Percentiles rank a stretch among this genome's conserved stretches.
Conservation (phyloP, 2,797 vertebrate species). For the Coregonus suidteri region DNA sequence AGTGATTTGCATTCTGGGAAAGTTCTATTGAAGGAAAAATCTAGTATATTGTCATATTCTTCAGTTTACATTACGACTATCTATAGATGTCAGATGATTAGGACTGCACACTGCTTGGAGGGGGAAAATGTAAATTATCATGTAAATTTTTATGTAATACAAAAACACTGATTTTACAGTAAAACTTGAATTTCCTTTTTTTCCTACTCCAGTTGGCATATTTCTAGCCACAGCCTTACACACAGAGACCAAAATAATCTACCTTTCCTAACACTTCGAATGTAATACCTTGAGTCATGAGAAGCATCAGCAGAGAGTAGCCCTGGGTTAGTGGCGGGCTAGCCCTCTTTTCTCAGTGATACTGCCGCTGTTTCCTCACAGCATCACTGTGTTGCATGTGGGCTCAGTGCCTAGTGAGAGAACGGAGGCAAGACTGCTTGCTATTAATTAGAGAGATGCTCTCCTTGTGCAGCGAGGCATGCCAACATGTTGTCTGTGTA, state of each 20-base stretch:
- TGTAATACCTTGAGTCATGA: slow-evolving; percentile 44
- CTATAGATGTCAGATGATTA: slow-evolving; percentile 28
- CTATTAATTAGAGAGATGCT: slow-evolving; percentile 68
- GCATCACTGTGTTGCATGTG: slow-evolving; percentile 41
- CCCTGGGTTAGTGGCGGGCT: slow-evolving; percentile 49
- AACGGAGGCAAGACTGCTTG: slow-evolving; percentile 64
- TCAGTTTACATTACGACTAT: slow-evolving; percentile 28
- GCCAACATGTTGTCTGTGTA: slow-evolving; percentile 53
- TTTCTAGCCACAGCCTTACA: background rate
- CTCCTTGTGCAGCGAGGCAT: slow-evolving; percentile 44
- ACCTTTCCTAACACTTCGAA: slow-evolving; percentile 56
- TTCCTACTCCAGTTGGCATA: background rate
- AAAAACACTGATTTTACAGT: too few relatives aligned
- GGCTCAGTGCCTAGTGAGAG: slow-evolving; percentile 60
- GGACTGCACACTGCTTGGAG: slow-evolving; percentile 17
- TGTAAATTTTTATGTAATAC: background rate
- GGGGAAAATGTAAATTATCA: background rate
- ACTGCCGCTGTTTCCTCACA: slow-evolving; percentile 36
- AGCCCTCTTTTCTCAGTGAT: slow-evolving; percentile 48
- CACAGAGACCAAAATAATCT: background rate
- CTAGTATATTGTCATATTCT: slow-evolving; percentile 33
- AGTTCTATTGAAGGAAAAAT: slow-evolving; percentile 21
- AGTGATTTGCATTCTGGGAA: slow-evolving; percentile 35
- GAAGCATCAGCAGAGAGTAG: slow-evolving; percentile 36
- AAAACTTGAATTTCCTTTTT: slow-evolving; percentile 33